phyloP scores from a whole-genome alignment of 2,797 vertebrate genomes.

The Kryptolebias ocellatus region DNA sequence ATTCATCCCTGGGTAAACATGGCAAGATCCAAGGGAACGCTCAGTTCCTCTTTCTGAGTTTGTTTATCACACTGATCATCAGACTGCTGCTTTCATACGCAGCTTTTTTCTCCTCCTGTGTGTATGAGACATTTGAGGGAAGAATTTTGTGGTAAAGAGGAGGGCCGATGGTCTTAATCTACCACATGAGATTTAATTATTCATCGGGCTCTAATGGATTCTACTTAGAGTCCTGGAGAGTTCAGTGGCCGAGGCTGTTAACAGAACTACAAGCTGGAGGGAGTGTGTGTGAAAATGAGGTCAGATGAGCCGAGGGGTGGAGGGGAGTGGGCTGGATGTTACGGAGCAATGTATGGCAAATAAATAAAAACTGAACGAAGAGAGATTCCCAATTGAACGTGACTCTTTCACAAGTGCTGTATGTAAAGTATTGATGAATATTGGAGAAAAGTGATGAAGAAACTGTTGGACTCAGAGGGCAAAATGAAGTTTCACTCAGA shows the following conservation, averaged over 20 bases:
- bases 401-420: background rate
- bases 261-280: conserved; percentile 25
- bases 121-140: conserved; percentile 35
- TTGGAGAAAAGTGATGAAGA: background rate
- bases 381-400: background rate
- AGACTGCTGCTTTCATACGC: conserved; percentile 21
- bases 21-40: conserved; percentile 20
- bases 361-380: conserved; percentile 4
- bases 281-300: conserved; percentile 37
- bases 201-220: conserved; percentile 69
- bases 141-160: conserved; percentile 46
- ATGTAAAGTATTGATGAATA: background rate
- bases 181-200: conserved; percentile 68
- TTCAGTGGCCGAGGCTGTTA: conserved; percentile 59
- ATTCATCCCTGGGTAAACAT: conserved; percentile 32
- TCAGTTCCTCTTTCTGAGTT: conserved; percentile 36
- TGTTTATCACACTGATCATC: conserved; percentile 42
- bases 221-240: conserved; percentile 69
- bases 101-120: conserved; percentile 9
- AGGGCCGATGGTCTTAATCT: conserved; percentile 62
- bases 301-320: conserved; percentile 23
- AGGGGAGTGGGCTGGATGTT: conserved; percentile 1
- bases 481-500: conserved; percentile 22
- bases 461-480: background rate
- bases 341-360: background rate